Percentiles rank a stretch among this genome's conserved stretches.
These are phyloP conservation scores for Nesogale talazaci DNA, from an alignment of 2,113 vertebrate species.

Conservation along the genomic window DNA sequence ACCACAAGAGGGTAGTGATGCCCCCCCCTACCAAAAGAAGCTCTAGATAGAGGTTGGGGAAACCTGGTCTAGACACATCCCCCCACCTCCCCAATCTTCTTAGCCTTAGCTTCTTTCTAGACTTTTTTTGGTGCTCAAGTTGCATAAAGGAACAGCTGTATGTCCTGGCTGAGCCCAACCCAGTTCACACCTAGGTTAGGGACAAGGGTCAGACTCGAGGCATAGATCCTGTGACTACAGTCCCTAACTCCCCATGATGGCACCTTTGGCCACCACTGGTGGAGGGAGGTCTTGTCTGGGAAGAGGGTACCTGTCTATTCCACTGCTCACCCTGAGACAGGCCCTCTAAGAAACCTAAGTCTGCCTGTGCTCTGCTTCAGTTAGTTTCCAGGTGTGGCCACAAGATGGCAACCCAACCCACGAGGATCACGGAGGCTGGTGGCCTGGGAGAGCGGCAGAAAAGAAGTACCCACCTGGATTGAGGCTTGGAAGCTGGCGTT, in stretches of 20 bases:
- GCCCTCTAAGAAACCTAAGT: neutral
- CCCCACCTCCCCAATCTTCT: neutral
- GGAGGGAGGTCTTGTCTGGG: neutral
- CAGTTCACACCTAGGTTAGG: neutral
- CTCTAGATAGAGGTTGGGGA: neutral
- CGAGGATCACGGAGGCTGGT: neutral
- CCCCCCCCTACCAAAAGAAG: too few relatives aligned
- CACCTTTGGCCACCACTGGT: neutral
- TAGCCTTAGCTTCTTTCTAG: neutral
- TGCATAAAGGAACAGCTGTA: neutral
- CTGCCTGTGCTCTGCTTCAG: neutral
- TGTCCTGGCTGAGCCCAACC: neutral
- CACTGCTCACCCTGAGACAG: neutral
- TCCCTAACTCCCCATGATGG: neutral
- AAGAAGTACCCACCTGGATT: slow-evolving; percentile 20
- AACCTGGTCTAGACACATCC: neutral
- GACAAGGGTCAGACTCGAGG: neutral
- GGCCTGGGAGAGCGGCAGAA: neutral
- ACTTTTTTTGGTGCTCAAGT: neutral
- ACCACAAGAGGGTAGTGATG: too few relatives aligned
- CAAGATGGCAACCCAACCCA: slow-evolving; percentile 77
- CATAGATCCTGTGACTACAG: neutral
- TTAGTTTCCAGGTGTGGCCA: slow-evolving; percentile 59
- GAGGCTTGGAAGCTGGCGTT: slow-evolving; percentile 16
- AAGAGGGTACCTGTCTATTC: neutral